These are phyloP conservation scores for Tuta absoluta DNA, from an alignment of 2,888 invertebrate genomes.

Conservation along the genomic window DNA sequence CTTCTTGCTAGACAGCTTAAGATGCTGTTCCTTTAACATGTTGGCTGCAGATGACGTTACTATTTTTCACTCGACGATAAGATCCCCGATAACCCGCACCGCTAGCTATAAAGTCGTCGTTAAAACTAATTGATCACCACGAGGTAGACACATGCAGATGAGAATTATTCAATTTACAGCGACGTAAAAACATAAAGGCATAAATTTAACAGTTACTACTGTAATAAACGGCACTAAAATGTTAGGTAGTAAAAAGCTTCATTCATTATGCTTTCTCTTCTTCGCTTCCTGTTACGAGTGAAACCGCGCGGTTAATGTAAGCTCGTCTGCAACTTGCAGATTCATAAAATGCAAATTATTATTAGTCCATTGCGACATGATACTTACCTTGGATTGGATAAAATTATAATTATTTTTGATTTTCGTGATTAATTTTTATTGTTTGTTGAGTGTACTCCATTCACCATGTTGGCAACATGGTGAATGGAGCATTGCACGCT, in stretches of 20 bases:
- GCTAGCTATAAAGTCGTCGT: constrained; percentile 24
- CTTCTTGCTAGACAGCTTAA: constrained; percentile 1
- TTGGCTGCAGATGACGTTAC: constrained; percentile 9
- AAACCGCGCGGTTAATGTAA: constrained; percentile 18
- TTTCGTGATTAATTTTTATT: no score
- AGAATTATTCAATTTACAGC: constrained; percentile 28
- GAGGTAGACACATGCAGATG: constrained; percentile 16
- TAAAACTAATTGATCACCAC: constrained; percentile 26
- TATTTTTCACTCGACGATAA: constrained; percentile 7
- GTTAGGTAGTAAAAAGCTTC: constrained; percentile 21
- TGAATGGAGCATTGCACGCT: no score
- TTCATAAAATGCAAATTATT: constrained; percentile 15
- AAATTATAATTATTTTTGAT: neutral
- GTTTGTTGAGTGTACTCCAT: no score
- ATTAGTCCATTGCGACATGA: neutral
- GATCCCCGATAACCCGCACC: constrained; percentile 6
- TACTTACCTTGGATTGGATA: neutral
- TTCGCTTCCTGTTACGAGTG: constrained; percentile 19
- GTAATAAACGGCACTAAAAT: constrained; percentile 21
- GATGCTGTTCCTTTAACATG: constrained; percentile 6
- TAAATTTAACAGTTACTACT: constrained; percentile 29
- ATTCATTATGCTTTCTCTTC: constrained; percentile 26
- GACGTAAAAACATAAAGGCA: constrained; percentile 24
- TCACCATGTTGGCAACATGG: no score
- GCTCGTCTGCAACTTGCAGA: constrained; percentile 19